Evolutionary conservation across 2,113 vertebrate species (phyloP), one percentile per base, ranked within the genome.

Genomic region (Myiozetetes cayanensis): DNA sequence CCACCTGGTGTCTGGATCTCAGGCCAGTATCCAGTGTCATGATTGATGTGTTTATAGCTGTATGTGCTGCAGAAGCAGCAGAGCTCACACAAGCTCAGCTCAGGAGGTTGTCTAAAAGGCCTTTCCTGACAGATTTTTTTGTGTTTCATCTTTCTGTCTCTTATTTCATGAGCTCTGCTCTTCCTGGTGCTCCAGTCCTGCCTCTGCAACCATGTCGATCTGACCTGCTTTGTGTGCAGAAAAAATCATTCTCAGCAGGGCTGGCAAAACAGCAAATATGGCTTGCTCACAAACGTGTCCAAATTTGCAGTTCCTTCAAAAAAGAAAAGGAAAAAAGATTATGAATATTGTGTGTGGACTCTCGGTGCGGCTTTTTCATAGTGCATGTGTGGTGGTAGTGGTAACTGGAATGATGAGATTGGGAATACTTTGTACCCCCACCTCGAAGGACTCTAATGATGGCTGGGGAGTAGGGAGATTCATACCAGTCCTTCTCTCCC

Each of bases 401-500:
- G 30, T 63, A 80, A 80, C 14, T 28, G 15, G 24, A 47, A 47
- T 4, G 2, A 35, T 44, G 73, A 59, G 47, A 8, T 78, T 78
- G 56, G 46, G 44, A 74, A 43, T 22, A 33, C n/a, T 93, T 86
- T 86, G 43, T 74, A 35, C 15, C 1, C 15, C n/a, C 11, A 4
- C 0, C 0, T 39, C 0, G 0, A 41, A 72, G 19, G 50, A 12
- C 63, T 83, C 8, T 66, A 7, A 0, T 30, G 28, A 37, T 83
- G 27, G 10, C 50, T 74, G 47, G 7, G 31, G 31, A 74, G 39
- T 46, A 47, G 65, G 17, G n/a, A 33, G 20, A 41, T 62, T 58
- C 18, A 33, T 39, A 56, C 28, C 28, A 37, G 49, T 28, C 27
- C 46, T 75, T 37, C 39, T 75, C 6, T 79, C 53, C 41, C 28